Evolutionary conservation across 2,113 vertebrate species (phyloP).

Genomic region (Phycodurus eques): DNA sequence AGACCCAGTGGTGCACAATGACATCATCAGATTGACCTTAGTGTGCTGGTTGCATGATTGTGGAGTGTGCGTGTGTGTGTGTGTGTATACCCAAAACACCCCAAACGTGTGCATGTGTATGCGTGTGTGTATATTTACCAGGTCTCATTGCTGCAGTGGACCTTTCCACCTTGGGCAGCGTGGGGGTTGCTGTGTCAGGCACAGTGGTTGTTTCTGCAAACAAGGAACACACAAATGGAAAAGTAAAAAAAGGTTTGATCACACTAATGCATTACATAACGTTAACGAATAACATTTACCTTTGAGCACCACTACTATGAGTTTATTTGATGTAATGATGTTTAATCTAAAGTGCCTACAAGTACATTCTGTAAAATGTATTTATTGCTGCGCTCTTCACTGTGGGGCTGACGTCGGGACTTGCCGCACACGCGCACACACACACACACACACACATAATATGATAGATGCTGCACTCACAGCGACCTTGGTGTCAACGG

Average conservation of each 20-base stretch:
- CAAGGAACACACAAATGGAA: neutral
- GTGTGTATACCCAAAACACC: neutral
- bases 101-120: neutral
- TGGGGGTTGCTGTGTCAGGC: constrained; percentile 82
- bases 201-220: constrained; percentile 82
- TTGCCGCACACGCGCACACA: constrained; percentile 12
- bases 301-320: neutral
- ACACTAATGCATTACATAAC: neutral
- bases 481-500: constrained; percentile 57
- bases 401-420: constrained; percentile 18
- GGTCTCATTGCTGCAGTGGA: constrained; percentile 78
- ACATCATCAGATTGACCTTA: constrained; percentile 64
- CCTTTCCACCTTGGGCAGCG: constrained; percentile 79
- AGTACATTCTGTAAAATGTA: neutral
- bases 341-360: neutral
- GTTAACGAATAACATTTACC: neutral
- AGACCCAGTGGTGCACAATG: constrained; percentile 41
- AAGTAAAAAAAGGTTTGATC: neutral
- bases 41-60: constrained; percentile 9
- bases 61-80: neutral
- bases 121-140: constrained; percentile 31
- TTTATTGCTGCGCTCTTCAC: neutral
- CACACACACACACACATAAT: constrained; percentile 3
- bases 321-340: constrained; percentile 4
- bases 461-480: constrained; percentile 60